Evolutionary conservation across 2,113 vertebrate species (phyloP).

Genomic region (Pseudonaja textilis): DNA sequence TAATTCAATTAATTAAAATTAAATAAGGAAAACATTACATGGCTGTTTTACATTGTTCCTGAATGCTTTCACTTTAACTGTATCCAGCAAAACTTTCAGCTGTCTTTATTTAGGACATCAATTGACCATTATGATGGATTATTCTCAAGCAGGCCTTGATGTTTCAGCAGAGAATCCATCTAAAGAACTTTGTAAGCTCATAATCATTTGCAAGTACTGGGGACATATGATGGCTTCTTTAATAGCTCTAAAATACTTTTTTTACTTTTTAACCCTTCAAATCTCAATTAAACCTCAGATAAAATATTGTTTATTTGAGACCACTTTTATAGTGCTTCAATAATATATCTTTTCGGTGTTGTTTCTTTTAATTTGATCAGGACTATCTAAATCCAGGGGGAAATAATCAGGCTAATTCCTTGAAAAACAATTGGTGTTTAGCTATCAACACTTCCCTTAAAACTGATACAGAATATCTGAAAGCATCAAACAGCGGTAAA

Average conservation of each 20-base stretch:
- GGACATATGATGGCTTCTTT: not conserved
- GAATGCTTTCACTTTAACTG: not conserved
- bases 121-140: not conserved
- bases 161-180: not conserved
- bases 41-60: not conserved
- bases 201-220: not conserved
- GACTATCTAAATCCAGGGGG: conserved; percentile 13
- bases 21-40: not conserved
- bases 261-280: not conserved
- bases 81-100: not conserved
- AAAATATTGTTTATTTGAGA: not conserved
- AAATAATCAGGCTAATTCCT: conserved; percentile 20
- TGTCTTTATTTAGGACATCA: not conserved
- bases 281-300: not conserved
- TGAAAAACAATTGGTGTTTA: conserved; percentile 9
- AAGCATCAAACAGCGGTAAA: conserved; percentile 26
- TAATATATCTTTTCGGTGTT: not conserved
- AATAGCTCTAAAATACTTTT: not conserved
- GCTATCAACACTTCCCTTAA: not conserved
- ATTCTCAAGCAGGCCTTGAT: not conserved
- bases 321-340: not conserved
- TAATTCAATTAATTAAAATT: not conserved
- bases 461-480: not conserved
- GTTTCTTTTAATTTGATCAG: not conserved
- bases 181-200: not conserved